Conservation (phyloP, 2,888 invertebrate species). For the Agrochola lychnidis region DNA sequence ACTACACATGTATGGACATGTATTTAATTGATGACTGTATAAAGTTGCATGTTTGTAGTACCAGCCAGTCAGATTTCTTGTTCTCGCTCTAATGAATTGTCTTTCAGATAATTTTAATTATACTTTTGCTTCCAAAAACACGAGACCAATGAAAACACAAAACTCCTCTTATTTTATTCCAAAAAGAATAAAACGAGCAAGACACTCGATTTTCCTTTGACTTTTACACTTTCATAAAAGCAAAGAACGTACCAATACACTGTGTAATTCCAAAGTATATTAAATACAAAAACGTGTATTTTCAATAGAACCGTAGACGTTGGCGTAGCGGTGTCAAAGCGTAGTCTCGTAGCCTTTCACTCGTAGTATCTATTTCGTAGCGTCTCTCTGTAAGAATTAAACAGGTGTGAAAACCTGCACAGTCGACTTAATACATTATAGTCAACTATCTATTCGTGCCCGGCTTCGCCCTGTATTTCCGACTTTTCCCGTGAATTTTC, state of each 20-base stretch:
- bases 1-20: not conserved
- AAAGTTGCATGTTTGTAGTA: no score
- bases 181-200: not conserved
- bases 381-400: constrained; percentile 23
- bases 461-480: no score
- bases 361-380: constrained; percentile 13
- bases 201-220: not conserved
- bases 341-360: constrained; percentile 36
- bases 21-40: not conserved
- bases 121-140: not conserved
- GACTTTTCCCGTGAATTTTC: no score
- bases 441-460: no score
- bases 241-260: constrained; percentile 1
- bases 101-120: not conserved
- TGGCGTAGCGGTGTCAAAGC: constrained; percentile 48
- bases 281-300: constrained; percentile 28
- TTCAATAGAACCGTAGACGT: constrained; percentile 35
- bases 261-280: not conserved
- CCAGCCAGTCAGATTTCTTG: not conserved
- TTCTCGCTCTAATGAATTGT: not conserved
- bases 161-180: not conserved
- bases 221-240: constrained; percentile 7
- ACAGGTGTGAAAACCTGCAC: constrained; percentile 8
- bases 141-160: not conserved
- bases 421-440: constrained; percentile 4